Evolutionary conservation across 2,888 invertebrate species (phyloP), one percentile per base, ranked within the genome.

Genomic region (Agrochola litura): DNA sequence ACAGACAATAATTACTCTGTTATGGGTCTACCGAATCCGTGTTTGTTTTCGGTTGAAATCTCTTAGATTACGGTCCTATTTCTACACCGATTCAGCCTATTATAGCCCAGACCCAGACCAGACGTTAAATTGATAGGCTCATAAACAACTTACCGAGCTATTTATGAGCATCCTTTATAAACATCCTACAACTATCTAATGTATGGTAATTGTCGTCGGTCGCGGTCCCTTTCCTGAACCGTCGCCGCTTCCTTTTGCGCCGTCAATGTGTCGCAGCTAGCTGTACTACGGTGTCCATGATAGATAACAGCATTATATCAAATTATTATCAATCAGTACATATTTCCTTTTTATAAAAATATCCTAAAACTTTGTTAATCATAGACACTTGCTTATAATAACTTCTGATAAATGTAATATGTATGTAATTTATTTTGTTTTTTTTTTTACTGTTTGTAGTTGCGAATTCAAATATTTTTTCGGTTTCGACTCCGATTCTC

Each of bases 141-240:
- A 76, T 75, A 79, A 84, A 88, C 76, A 78, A 77, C 72, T 81
- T 74, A 77, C 73, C 41, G 76, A 84, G 75, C 69, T 75, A 86
- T 86, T 85, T 82, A 68, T 82, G 83, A 81, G 71, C 86, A 81
- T 87, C 88, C 87, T 86, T 76, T 30, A 65, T 77, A 86, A 77
- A 79, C 77, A 81, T 65, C 73, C 64, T 81, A 86, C 54, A 65
- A 54, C 58, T 72, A 56, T 72, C 77, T 88, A 87, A 87, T 87
- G 85, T 83, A 81, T 81, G 79, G 88, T 87, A 86, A 86, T 85
- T 70, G 81, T 58, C 68, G 67, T 68, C 65, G 77, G 64, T 72
- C 75, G 76, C 69, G 81, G 83, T 85, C 87, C 87, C 89, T 88
- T 88, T 86, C 76, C 84, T 81, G 76, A 65, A 43, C 79, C 72